Evolutionary conservation across 1,140 invertebrate genomes (phyloP).

Genomic region (Telenomus remus): DNA sequence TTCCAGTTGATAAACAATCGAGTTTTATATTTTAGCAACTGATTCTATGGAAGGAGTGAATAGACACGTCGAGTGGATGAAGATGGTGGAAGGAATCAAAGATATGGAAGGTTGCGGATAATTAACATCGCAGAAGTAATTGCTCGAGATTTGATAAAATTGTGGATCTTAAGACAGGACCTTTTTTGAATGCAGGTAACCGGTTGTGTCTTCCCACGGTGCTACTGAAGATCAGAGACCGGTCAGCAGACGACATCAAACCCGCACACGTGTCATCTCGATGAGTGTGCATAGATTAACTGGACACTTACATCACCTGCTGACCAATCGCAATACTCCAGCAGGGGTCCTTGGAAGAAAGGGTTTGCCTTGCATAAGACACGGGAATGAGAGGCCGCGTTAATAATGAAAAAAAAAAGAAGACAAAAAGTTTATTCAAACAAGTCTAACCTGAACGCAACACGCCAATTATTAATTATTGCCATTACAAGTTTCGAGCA

Average conservation of each 20-base stretch:
- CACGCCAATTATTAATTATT: slow-evolving; percentile 11
- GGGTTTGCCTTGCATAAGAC: slow-evolving; percentile 60
- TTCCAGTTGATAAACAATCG: too few species aligned
- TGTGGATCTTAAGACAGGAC: slow-evolving; percentile 18
- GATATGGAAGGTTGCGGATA: not conserved
- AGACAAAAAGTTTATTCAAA: slow-evolving; percentile 11
- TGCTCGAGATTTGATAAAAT: slow-evolving; percentile 17
- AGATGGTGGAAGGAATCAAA: not conserved
- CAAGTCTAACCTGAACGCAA: slow-evolving; percentile 5
- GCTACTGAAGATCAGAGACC: slow-evolving; percentile 62
- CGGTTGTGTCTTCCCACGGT: slow-evolving; percentile 66
- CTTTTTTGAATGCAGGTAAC: slow-evolving; percentile 40
- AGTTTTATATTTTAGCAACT: too few species aligned
- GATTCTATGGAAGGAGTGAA: too few species aligned
- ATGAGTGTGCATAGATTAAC: slow-evolving; percentile 58
- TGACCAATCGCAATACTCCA: slow-evolving; percentile 49
- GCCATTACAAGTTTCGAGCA: too few species aligned
- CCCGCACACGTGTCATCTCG: slow-evolving; percentile 63
- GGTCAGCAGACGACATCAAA: slow-evolving; percentile 69
- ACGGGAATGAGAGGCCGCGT: slow-evolving; percentile 29
- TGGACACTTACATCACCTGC: slow-evolving; percentile 63
- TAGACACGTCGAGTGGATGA: too few species aligned
- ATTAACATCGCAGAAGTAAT: slow-evolving; percentile 14
- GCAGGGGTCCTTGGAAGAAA: slow-evolving; percentile 52
- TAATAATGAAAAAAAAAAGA: slow-evolving; percentile 30